These are phyloP conservation scores for Hydraecia micacea DNA, from an alignment of 2,888 invertebrate species.

Conservation along the genomic window DNA sequence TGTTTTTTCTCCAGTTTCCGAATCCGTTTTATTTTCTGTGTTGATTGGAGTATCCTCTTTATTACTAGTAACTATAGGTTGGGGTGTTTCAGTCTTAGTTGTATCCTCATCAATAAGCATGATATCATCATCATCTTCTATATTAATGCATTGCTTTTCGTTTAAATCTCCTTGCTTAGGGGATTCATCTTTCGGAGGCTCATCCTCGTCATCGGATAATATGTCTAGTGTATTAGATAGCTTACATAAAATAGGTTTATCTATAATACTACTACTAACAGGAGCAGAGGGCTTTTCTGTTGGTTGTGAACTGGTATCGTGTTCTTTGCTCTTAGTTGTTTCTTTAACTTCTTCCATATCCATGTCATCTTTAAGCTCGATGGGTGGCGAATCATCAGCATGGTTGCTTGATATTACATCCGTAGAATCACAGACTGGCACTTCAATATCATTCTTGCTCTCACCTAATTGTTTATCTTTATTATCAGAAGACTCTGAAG, in stretches of 20 bases:
- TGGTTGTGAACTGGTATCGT: constrained; percentile 6
- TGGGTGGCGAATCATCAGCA: constrained; percentile 8
- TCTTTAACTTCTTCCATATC: constrained; percentile 54
- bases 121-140: constrained; percentile 86
- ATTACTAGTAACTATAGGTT: constrained; percentile 44
- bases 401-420: constrained; percentile 6
- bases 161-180: constrained; percentile 38
- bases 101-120: constrained; percentile 85
- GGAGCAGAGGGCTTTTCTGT: constrained; percentile 14
- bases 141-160: constrained; percentile 79
- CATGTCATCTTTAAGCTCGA: constrained; percentile 57
- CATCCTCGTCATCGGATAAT: constrained; percentile 85
- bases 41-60: constrained; percentile 46
- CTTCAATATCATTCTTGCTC: constrained; percentile 2
- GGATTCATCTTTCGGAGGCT: constrained; percentile 59
- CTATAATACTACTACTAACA: constrained; percentile 46
- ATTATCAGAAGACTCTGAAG: constrained; percentile 13
- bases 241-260: constrained; percentile 73
- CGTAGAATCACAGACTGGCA: constrained; percentile 5
- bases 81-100: constrained; percentile 54
- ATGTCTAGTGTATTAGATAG: constrained; percentile 84
- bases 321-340: constrained; percentile 21
- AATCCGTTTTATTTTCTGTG: constrained; percentile 47
- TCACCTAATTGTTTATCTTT: constrained; percentile 17
- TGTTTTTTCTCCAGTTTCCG: constrained; percentile 60